Evolutionary conservation across 2,797 vertebrate species (phyloP).

Genomic region (Channallabes apus): DNA sequence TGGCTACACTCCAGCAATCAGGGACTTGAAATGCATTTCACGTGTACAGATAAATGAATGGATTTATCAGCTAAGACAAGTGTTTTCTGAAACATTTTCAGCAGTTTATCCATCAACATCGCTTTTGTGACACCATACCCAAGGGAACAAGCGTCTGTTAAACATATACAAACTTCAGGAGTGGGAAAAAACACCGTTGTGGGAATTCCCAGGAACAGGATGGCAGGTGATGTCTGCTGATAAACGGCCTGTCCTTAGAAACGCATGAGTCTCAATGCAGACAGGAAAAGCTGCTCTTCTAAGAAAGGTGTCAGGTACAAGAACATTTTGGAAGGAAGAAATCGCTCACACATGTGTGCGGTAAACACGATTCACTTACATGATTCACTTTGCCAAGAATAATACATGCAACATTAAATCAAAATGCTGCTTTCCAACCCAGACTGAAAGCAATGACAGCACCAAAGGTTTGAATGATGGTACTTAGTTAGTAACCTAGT

Average conservation of each 20-base stretch:
- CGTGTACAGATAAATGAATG: conserved; percentile 52
- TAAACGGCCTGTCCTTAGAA: conserved; percentile 44
- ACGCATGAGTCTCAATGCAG: conserved; percentile 17
- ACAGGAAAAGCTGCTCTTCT: conserved; percentile 17
- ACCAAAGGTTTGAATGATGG: no score
- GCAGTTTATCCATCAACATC: conserved; percentile 54
- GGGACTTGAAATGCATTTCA: conserved; percentile 44
- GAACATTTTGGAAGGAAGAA: not conserved
- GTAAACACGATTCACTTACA: not conserved
- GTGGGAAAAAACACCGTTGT: conserved; percentile 30
- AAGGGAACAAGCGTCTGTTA: conserved; percentile 53
- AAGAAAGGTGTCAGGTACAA: conserved; percentile 12
- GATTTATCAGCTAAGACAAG: conserved; percentile 53
- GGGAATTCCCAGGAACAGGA: conserved; percentile 43
- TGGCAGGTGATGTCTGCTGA: conserved; percentile 45
- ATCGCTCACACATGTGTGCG: not conserved
- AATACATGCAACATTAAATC: not conserved
- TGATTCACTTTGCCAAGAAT: not conserved
- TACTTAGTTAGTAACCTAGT: no score
- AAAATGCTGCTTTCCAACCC: not conserved
- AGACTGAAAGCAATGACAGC: not conserved
- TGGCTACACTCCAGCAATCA: conserved; percentile 47
- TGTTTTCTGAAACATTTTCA: conserved; percentile 53
- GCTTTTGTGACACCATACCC: conserved; percentile 21
- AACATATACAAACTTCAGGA: conserved; percentile 49